Base-by-base conservation (phyloP, 2,797 vertebrate species). In the Pempheris klunzingeri region DNA sequence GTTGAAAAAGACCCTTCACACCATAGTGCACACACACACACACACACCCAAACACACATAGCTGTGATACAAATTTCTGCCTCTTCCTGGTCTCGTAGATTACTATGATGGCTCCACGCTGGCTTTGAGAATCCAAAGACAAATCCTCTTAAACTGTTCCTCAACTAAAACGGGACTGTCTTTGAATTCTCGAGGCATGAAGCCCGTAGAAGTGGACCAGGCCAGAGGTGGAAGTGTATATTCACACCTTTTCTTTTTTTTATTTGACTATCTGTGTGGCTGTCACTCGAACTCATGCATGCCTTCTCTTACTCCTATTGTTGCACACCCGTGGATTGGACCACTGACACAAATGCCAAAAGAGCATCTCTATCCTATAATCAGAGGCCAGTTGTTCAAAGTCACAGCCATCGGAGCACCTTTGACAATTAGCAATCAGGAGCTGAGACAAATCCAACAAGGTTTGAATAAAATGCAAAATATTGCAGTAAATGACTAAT, bases 1-100 rank as follows among this genome's bases (percentile, higher is more conserved):
- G 97, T 94, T 99, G 96, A 95, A 80, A 91, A 90, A 86, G 44
- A 30, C 67, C 85, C 68, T 71, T 67, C 59, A 66, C 73, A 78
- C n/a, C 44, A 66, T 78, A 79, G 69, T 61, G 49, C 74, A 72
- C 83, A 66, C 82, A 74, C 59, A 57, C 67, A 52, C 61, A 67
- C 71, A 53, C 39, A 55, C 44, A 43, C 46, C 18, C 43, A 38
- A 18, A 74, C 47, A 59, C 47, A 66, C 66, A 72, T 77, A 90
- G 87, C 86, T 88, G 80, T 83, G 82, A 83, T 84, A 73, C 84
- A 81, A 72, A 85, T 78, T 79, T 87, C 88, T 88, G 85, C 88
- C 86, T 90, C 87, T 74, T 34, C 30, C 58, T 90, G 90, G 86
- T 90, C 78, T 81, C 20, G 46, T 80, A 70, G 57, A 32, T 76